Evolutionary conservation across 1,140 invertebrate genomes (phyloP), one percentile per base, ranked within the genome.

Genomic region (Psix sp.): DNA sequence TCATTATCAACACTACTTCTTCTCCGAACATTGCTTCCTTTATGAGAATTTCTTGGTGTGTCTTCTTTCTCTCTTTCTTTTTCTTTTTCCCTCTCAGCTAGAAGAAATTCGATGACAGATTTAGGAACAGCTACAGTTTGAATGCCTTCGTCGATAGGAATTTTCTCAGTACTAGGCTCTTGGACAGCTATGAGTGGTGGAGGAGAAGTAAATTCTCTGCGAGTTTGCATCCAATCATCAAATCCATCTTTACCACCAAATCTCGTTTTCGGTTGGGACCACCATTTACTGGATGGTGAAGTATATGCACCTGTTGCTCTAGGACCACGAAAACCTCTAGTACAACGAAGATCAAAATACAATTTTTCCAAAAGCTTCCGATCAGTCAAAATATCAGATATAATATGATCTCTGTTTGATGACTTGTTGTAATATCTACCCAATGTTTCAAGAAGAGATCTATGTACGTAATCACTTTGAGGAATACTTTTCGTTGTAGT

Each of bases 1-100:
- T 94, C 93, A 77, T 94, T 92, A 72, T 94, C 93, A 0, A 94
- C 91, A 67, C 93, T 94, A 62, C 92, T 93, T 51, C 90, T 87
- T 40, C 93, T 90, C 1, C 91, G 83, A 5, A 84, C 82, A 10
- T 78, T 13, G n/a, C 60, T 10, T 46, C 14, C 7, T 13, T 80
- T 88, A 57, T 62, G 83, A 70, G 26, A 78, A 75, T 40, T 83
- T 72, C 66, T 82, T 26, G 35, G 16, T 0, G 21, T n/a, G 9
- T 76, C 76, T 14, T 77, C 76, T 2, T 49, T 76, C 3, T 74
- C 76, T 0, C 52, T 76, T 6, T 68, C 54, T 4, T 79, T 76
- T 5, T 86, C 83, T n/a, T 76, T 80, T 5, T 84, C 80, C 11
- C 35, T 77, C 17, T 85, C 84, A 0, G 43, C 9, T 0, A 82